phyloP scores from a whole-genome alignment of 2,797 vertebrate species.

The Poeciliopsis turneri region DNA sequence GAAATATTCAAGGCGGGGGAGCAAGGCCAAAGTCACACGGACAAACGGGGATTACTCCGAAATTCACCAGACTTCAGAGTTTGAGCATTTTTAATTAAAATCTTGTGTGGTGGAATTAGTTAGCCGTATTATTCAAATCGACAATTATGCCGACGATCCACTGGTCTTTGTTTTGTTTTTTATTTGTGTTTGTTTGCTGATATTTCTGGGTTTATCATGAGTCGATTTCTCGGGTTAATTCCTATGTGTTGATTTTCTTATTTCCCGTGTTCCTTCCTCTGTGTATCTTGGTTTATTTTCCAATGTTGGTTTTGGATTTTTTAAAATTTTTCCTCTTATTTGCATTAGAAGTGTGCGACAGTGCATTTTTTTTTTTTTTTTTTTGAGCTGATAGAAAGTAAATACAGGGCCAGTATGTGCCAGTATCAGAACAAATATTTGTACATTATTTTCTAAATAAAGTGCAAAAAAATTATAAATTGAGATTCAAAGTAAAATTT shows the following conservation, averaged over 20 bases:
- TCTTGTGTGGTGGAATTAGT: too few species aligned
- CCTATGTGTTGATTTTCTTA: background rate
- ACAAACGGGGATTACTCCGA: conserved; percentile 24
- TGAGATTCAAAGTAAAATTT: too few species aligned
- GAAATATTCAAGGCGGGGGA: conserved; percentile 37
- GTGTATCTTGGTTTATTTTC: background rate
- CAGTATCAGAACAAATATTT: too few species aligned
- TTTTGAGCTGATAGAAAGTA: too few species aligned
- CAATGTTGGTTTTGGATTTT: background rate
- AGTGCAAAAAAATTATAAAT: too few species aligned
- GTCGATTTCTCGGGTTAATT: background rate
- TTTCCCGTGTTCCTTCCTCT: background rate
- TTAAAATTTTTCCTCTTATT: background rate
- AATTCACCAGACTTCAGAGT: conserved; percentile 17
- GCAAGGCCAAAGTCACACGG: conserved; percentile 30
- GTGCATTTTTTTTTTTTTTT: too few species aligned
- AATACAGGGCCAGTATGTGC: too few species aligned
- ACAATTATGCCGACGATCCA: background rate
- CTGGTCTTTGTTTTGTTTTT: background rate
- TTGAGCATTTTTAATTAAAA: background rate
- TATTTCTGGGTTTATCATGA: background rate
- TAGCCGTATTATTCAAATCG: too few species aligned
- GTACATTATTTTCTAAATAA: too few species aligned
- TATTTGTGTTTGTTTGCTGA: background rate
- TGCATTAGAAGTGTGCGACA: background rate